Base-by-base conservation (phyloP, 2,113 vertebrate species). In the Pollachius pollachius region DNA sequence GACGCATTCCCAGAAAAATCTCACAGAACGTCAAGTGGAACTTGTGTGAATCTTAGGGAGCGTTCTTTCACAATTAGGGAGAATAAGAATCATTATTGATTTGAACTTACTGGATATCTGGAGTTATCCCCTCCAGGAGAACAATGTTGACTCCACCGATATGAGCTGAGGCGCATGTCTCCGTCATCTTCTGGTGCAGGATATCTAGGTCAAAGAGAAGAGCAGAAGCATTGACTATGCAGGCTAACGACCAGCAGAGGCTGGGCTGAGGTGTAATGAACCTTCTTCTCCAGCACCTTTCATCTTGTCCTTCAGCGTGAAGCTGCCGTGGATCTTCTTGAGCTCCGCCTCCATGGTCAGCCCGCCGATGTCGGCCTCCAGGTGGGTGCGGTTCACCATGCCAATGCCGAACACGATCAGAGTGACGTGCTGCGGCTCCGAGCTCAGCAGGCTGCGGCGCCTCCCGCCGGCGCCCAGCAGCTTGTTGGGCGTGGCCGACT, bases 261-360 rank as follows among this genome's bases (percentile, higher is more conserved):
- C 2, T 48, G 8, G 41, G 8, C 41, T 48, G 12, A 48, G 8
- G 41, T 1, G 2, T 8, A 34, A 34, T 48, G 41, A 48, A 13
- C 12, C 9, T 7, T 48, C 8, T 48, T 41, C 15, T 13, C 13
- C 3, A 16, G 69, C 80, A 98, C 97, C 97, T 94, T 98, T 99
- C 97, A 99, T 99, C 85, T 97, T 99, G 77, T 99, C 97, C 80
- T 99, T 99, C 19, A 99, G 90, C 0, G 96, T 99, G 83, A 99
- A 99, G 73, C 96, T 98, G 64, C 97, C 97, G 0, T 99, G 97
- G 79, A 99, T 98, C 80, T 97, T 96, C 85, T 99, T 99, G 30
- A 99, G 94, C 60, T 99, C 97, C 0, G 97, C 95, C 56, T 99
- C 96, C 97, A 99, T 99, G 1, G 97, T 99, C 16, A 99, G 90